These are phyloP conservation scores for Etia nguti DNA, from an alignment of 2,113 vertebrate genomes.

Conservation along the genomic window DNA sequence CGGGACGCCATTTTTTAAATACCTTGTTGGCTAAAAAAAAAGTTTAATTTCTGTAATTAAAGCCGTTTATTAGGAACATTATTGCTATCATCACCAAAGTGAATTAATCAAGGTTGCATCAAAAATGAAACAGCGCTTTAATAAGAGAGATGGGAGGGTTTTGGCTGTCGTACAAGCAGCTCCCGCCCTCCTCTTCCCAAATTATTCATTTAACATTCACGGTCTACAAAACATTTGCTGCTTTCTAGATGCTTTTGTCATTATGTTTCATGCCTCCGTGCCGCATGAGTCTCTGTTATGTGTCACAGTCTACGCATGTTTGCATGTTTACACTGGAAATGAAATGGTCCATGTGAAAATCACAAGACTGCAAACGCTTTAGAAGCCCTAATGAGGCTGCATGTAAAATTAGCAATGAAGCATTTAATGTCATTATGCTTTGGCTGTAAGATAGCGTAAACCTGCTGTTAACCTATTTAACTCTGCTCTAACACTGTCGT, in stretches of 20 bases:
- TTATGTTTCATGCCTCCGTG: not conserved
- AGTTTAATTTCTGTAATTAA: constrained; percentile 19
- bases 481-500: not conserved
- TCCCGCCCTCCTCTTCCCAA: not conserved
- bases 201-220: not conserved
- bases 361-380: not conserved
- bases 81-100: constrained; percentile 1
- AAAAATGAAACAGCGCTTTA: constrained; percentile 2
- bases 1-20: not conserved
- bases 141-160: not conserved
- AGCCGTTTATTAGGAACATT: constrained; percentile 1
- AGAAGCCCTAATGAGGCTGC: not conserved
- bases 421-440: not conserved
- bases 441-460: not conserved
- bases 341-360: not conserved
- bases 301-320: not conserved
- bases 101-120: constrained; percentile 14
- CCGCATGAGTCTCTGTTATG: not conserved
- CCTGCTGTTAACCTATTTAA: not conserved
- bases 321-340: not conserved
- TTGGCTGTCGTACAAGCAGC: not conserved
- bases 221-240: not conserved
- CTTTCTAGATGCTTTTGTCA: not conserved
- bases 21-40: not conserved
- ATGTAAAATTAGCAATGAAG: not conserved